Conservation (phyloP, 1,140 invertebrate species). For the Drosophila willistoni region DNA sequence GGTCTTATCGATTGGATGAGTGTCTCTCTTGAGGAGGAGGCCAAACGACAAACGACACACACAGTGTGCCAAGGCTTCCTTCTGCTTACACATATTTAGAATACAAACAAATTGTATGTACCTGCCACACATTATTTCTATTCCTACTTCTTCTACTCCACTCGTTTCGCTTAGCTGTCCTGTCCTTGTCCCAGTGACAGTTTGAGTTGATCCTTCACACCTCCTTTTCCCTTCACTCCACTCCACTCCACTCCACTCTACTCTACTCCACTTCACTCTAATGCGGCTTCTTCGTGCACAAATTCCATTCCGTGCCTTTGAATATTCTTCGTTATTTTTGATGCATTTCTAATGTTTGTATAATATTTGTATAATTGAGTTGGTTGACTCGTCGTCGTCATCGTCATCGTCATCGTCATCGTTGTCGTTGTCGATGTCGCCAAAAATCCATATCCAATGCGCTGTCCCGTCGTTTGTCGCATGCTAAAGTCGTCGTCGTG, state of each 20-base stretch:
- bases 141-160: background rate
- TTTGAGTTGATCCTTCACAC: slow-evolving; percentile 9
- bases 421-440: slow-evolving; percentile 54
- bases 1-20: too few relatives aligned
- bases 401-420: too few relatives aligned
- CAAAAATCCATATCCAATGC: slow-evolving; percentile 33
- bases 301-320: slow-evolving; percentile 53
- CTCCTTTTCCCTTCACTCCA: background rate
- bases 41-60: background rate
- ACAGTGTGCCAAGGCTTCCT: slow-evolving; percentile 44
- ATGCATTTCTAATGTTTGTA: slow-evolving; percentile 80
- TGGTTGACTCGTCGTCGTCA: slow-evolving; percentile 50
- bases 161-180: background rate
- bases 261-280: background rate
- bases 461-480: slow-evolving; percentile 9
- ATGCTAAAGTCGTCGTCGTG: slow-evolving; percentile 52
- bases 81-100: too few relatives aligned
- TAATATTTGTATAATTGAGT: slow-evolving; percentile 80
- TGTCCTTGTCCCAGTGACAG: slow-evolving; percentile 39
- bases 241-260: background rate
- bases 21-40: too few relatives aligned
- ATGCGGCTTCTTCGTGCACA: slow-evolving; percentile 3
- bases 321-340: slow-evolving; percentile 77
- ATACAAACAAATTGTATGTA: too few relatives aligned
- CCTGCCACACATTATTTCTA: background rate